Conservation (phyloP, 2,113 vertebrate genomes). For the Ammodytes dubius region DNA sequence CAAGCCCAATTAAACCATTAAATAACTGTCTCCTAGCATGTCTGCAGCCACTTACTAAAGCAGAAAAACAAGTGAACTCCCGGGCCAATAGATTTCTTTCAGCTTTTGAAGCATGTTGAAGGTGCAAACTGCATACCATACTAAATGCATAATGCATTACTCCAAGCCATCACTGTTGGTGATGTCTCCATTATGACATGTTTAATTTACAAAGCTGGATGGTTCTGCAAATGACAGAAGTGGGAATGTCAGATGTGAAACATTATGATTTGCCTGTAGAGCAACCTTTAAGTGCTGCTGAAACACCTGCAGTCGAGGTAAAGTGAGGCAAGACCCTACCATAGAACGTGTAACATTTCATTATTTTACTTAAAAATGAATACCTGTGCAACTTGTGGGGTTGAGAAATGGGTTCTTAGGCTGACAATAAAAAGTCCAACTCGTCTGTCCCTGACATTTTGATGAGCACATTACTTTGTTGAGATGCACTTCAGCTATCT, state of each 20-base stretch:
- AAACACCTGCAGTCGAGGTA: slow-evolving; percentile 26
- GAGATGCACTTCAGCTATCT: not conserved
- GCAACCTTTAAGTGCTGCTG: slow-evolving; percentile 13
- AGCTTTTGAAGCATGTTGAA: slow-evolving; percentile 50
- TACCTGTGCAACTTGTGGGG: not conserved
- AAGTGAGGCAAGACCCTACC: not conserved
- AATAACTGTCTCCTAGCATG: slow-evolving; percentile 17
- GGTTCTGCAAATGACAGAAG: slow-evolving; percentile 46
- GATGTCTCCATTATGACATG: slow-evolving; percentile 63
- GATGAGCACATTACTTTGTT: not conserved
- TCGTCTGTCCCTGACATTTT: not conserved
- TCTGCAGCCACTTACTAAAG: slow-evolving; percentile 3
- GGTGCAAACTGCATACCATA: slow-evolving; percentile 39
- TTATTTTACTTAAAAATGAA: not conserved
- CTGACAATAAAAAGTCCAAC: not conserved
- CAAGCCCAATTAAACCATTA: slow-evolving; percentile 50
- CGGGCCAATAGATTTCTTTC: slow-evolving; percentile 3
- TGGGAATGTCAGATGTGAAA: slow-evolving; percentile 49
- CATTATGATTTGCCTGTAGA: slow-evolving; percentile 24
- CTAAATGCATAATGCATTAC: slow-evolving; percentile 55
- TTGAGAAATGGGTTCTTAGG: not conserved
- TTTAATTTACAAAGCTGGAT: slow-evolving; percentile 57
- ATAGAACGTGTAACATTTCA: not conserved
- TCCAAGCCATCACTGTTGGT: slow-evolving; percentile 40
- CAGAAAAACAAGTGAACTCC: slow-evolving; percentile 26